phyloP scores from a whole-genome alignment of 1,140 invertebrate genomes.

The Theocolax elegans region DNA sequence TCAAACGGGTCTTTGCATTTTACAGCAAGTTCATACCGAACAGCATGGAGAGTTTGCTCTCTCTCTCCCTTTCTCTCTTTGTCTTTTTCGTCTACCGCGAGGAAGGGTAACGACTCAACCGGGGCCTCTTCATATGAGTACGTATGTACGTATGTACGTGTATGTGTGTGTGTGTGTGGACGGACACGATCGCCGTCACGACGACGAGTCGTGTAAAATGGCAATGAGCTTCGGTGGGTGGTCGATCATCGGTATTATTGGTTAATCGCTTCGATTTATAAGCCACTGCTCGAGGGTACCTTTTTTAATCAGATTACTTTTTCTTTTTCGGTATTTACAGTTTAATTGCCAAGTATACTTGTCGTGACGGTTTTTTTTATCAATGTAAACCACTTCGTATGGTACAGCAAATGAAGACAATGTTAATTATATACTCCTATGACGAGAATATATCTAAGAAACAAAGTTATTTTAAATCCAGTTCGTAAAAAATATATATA shows the following conservation, averaged over 20 bases:
- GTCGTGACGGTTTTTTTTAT: too few relatives aligned
- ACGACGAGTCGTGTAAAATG: conserved; percentile 21
- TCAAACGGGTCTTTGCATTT: too few relatives aligned
- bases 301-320: background rate
- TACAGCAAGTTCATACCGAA: background rate
- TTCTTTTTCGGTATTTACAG: background rate
- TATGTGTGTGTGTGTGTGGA: too few relatives aligned
- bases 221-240: conserved; percentile 36
- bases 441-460: too few relatives aligned
- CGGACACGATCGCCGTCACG: background rate
- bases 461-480: too few relatives aligned
- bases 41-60: background rate
- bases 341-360: background rate
- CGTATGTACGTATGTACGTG: too few relatives aligned
- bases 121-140: background rate
- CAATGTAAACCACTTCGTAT: too few relatives aligned
- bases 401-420: too few relatives aligned
- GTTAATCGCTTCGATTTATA: conserved; percentile 4
- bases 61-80: background rate
- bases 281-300: background rate
- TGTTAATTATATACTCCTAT: too few relatives aligned
- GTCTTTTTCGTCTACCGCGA: background rate
- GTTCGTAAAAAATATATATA: too few relatives aligned
- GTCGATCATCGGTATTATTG: conserved; percentile 30
- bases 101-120: conserved; percentile 7